A percentile compares a stretch with the other conserved stretches of the same genome.
Conservation (phyloP, 2,888 invertebrate species). For the Amiota communis region DNA sequence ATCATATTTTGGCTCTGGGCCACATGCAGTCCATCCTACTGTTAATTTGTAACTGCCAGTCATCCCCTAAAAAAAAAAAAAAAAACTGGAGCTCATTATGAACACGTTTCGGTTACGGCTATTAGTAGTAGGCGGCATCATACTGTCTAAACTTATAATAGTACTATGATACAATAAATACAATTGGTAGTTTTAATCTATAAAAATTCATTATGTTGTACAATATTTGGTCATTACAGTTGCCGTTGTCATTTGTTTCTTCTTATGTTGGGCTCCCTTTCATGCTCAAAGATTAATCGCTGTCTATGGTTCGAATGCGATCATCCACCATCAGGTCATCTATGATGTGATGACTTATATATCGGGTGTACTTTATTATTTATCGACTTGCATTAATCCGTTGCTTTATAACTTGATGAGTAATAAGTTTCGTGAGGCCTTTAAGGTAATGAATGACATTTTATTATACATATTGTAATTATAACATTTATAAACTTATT, state of each 20-base stretch:
- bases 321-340: slow-evolving; percentile 61
- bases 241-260: slow-evolving; percentile 92
- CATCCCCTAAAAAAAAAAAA: background rate
- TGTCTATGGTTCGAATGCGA: slow-evolving; percentile 72
- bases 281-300: slow-evolving; percentile 90
- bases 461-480: slow-evolving; percentile 4
- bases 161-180: background rate
- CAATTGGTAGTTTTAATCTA: background rate
- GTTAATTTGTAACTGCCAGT: too few relatives aligned
- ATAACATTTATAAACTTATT: too few relatives aligned
- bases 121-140: too few relatives aligned
- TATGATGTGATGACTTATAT: slow-evolving; percentile 77
- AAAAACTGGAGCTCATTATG: background rate
- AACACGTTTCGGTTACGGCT: too few relatives aligned
- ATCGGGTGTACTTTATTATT: slow-evolving; percentile 91
- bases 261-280: slow-evolving; percentile 94
- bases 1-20: too few relatives aligned
- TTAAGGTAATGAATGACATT: slow-evolving; percentile 79
- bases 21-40: too few relatives aligned
- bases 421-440: slow-evolving; percentile 92
- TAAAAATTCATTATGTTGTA: background rate
- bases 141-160: background rate
- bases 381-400: slow-evolving; percentile 94
- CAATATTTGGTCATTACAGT: slow-evolving; percentile 74
- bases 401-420: slow-evolving; percentile 96